Evolutionary conservation across 2,888 invertebrate species (phyloP).

Genomic region (Lamellibrachia columna): DNA sequence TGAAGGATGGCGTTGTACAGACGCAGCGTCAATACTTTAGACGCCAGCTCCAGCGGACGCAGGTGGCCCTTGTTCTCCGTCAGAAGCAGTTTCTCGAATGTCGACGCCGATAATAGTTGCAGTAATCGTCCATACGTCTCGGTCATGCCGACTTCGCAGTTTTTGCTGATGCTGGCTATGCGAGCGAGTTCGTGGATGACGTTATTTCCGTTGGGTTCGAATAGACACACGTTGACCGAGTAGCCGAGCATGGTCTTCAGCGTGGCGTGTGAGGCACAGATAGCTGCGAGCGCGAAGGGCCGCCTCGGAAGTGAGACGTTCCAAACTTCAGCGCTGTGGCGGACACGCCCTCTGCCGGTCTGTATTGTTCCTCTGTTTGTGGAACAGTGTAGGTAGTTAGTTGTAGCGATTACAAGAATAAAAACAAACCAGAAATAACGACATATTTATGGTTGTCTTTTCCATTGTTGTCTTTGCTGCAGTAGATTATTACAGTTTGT

Average conservation of each 20-base stretch:
- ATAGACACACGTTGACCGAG: conserved; percentile 23
- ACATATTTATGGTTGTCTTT: too few species aligned
- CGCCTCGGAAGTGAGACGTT: background rate
- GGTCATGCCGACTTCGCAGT: conserved; percentile 13
- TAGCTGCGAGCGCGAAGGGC: background rate
- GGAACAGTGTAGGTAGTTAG: background rate
- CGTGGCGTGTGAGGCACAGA: background rate
- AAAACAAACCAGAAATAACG: too few species aligned
- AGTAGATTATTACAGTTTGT: background rate
- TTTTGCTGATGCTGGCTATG: background rate
- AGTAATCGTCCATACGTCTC: conserved; percentile 22
- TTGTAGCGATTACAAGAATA: background rate
- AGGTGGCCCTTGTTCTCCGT: conserved; percentile 24
- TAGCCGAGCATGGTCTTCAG: conserved; percentile 20
- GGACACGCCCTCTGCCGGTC: background rate
- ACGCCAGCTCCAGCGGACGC: conserved; percentile 32
- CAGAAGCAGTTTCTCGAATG: conserved; percentile 20
- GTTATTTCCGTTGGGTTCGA: conserved; percentile 27
- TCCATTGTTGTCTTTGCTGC: background rate
- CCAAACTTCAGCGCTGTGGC: background rate
- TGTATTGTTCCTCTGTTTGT: background rate
- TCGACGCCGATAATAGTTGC: background rate
- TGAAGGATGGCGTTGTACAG: conserved; percentile 30
- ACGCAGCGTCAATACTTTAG: conserved; percentile 22
- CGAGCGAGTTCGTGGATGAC: conserved; percentile 29